phyloP scores from a whole-genome alignment of 2,797 vertebrate species.

The Chlorospingus flavigularis region DNA sequence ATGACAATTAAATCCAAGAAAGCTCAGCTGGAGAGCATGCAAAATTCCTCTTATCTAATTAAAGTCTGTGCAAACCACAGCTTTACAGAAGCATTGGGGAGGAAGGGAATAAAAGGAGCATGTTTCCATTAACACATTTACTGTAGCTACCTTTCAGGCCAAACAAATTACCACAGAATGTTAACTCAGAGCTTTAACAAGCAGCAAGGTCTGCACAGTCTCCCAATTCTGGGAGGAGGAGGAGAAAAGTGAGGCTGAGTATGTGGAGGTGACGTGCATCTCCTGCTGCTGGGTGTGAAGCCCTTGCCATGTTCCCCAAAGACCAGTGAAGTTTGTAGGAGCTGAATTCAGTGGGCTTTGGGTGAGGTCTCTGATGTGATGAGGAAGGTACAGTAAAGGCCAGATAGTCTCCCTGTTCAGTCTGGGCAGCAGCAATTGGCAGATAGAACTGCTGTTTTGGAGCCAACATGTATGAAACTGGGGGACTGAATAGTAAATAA shows the following conservation, averaged over 20 bases:
- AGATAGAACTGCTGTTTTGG: background rate
- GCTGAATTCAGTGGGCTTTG: background rate
- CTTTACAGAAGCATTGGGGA: conserved; percentile 7
- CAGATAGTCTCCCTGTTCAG: background rate
- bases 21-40: conserved; percentile 48
- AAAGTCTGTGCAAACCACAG: conserved; percentile 33
- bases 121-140: conserved; percentile 1
- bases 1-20: conserved; percentile 59
- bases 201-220: background rate
- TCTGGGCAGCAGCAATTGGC: background rate
- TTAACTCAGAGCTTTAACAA: background rate
- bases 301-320: background rate
- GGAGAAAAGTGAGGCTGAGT: background rate
- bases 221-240: background rate
- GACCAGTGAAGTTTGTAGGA: background rate
- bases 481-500: background rate
- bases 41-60: conserved; percentile 57
- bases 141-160: background rate
- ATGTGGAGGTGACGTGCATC: background rate
- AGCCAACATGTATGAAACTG: background rate
- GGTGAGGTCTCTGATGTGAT: background rate
- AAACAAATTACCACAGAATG: background rate
- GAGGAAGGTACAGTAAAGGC: background rate
- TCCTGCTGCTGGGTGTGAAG: background rate
- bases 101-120: background rate